These are phyloP conservation scores for Megaptera novaeangliae DNA, from an alignment of 2,113 vertebrate species.

Conservation along the genomic window DNA sequence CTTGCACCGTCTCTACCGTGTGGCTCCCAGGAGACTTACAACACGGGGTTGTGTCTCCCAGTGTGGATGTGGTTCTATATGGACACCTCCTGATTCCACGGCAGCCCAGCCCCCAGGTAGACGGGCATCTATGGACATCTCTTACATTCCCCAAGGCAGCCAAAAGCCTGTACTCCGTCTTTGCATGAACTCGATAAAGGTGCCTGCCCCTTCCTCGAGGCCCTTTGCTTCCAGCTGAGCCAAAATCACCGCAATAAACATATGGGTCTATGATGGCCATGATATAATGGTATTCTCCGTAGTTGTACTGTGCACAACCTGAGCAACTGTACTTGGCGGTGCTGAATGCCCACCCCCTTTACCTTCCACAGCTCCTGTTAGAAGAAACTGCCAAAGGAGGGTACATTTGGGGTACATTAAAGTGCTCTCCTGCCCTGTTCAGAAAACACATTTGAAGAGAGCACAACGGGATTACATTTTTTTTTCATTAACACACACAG, in stretches of 20 bases:
- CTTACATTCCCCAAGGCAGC: fast-evolving
- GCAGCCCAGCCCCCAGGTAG: not conserved
- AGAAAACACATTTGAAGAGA: not conserved
- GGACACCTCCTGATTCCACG: fast-evolving
- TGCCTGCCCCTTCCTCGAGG: not conserved
- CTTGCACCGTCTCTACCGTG: fast-evolving
- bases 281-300: too few species aligned
- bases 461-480: fast-evolving
- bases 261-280: fast-evolving
- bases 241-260: fast-evolving
- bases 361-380: not conserved
- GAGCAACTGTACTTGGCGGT: not conserved
- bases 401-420: fast-evolving
- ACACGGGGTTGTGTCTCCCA: fast-evolving
- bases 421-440: not conserved
- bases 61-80: fast-evolving
- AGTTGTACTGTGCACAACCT: fast-evolving
- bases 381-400: not conserved
- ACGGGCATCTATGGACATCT: fast-evolving
- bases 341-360: not conserved
- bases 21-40: not conserved
- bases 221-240: not conserved
- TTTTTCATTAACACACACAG: not conserved
- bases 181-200: not conserved
- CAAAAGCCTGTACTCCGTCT: not conserved